Percentiles rank a stretch among this genome's conserved stretches.
These are phyloP conservation scores for Furnarius figulus DNA, from an alignment of 2,113 vertebrate species.

Conservation along the genomic window DNA sequence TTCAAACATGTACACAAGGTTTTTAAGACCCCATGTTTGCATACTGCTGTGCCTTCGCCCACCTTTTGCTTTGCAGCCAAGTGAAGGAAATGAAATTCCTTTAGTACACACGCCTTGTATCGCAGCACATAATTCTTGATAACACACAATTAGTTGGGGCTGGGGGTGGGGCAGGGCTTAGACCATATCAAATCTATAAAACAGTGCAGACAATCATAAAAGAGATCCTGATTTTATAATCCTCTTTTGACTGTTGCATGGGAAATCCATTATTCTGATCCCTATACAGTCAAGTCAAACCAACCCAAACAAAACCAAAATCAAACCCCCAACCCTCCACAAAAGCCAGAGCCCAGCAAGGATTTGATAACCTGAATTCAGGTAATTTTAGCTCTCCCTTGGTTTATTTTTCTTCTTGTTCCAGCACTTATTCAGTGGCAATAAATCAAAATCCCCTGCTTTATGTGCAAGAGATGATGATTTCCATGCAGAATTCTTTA, in stretches of 20 bases:
- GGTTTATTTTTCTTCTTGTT: not conserved
- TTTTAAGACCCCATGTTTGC: not conserved
- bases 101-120: not conserved
- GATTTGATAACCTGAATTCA: not conserved
- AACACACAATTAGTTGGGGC: not conserved
- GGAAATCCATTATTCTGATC: not conserved
- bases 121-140: not conserved
- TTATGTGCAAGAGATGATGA: not conserved
- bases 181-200: not conserved
- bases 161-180: not conserved
- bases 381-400: not conserved
- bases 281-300: not conserved
- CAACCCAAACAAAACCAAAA: not conserved
- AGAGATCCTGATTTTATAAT: slow-evolving; percentile 16
- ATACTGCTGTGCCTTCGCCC: not conserved
- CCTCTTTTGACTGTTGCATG: not conserved
- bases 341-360: not conserved
- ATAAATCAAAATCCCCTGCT: not conserved
- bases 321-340: not conserved
- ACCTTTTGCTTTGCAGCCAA: not conserved
- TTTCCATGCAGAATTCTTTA: not conserved
- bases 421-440: not conserved
- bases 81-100: not conserved
- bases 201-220: not conserved
- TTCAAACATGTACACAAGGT: fast-evolving